phyloP scores from a whole-genome alignment of 1,140 invertebrate genomes.

The Platyscapa corneri region DNA sequence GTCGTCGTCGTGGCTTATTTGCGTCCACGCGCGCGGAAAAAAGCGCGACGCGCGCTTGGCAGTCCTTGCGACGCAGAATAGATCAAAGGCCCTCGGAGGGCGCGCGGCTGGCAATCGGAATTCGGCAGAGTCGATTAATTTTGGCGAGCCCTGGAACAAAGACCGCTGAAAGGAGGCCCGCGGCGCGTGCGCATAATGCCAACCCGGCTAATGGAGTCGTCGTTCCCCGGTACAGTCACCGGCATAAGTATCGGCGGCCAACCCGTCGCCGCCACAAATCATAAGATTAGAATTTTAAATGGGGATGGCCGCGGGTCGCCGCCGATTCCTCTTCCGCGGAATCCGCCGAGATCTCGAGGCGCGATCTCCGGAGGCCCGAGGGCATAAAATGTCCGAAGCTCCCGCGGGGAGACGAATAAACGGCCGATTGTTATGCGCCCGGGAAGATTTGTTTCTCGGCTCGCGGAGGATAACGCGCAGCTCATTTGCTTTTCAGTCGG shows the following conservation, averaged over 20 bases:
- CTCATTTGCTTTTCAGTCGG: slow-evolving; percentile 35
- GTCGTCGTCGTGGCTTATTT: slow-evolving; percentile 9
- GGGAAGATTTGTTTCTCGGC: slow-evolving; percentile 43
- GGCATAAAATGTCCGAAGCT: no score
- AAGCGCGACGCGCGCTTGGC: not conserved
- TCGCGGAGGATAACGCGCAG: not conserved
- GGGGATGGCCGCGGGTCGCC: slow-evolving; percentile 34
- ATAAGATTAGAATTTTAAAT: slow-evolving; percentile 76
- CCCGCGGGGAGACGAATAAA: slow-evolving; percentile 24
- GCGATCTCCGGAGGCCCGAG: slow-evolving; percentile 63
- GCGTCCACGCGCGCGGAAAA: slow-evolving; percentile 24
- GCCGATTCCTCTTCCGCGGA: slow-evolving; percentile 10
- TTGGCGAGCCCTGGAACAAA: slow-evolving; percentile 8
- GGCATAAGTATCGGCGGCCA: slow-evolving; percentile 58
- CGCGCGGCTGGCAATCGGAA: not conserved
- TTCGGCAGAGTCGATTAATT: slow-evolving; percentile 27
- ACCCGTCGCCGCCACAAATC: slow-evolving; percentile 69
- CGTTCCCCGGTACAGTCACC: slow-evolving; percentile 62
- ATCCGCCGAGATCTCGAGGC: slow-evolving; percentile 66
- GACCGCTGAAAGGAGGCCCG: not conserved
- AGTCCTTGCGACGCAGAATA: slow-evolving; percentile 4
- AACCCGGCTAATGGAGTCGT: slow-evolving; percentile 72
- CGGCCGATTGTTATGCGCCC: slow-evolving; percentile 40
- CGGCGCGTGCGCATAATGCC: not conserved
- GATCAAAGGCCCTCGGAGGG: slow-evolving; percentile 5